Evolutionary conservation across 2,113 vertebrate genomes (phyloP).

Genomic region (Lophura nycthemera): DNA sequence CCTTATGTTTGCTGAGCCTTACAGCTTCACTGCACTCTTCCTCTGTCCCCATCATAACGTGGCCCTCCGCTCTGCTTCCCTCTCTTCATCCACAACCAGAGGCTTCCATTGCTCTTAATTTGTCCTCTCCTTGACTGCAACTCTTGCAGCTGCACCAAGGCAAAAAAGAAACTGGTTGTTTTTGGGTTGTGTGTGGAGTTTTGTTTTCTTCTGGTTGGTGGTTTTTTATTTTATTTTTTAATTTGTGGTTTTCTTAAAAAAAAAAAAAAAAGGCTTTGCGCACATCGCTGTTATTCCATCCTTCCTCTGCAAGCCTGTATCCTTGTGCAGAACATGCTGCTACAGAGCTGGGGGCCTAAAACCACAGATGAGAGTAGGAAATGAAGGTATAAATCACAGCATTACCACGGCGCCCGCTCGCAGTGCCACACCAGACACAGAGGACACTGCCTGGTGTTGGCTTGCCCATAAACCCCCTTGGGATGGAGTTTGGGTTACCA

Average conservation of each 20-base stretch:
- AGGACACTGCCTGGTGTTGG: neutral
- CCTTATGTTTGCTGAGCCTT: neutral
- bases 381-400: neutral
- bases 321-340: neutral
- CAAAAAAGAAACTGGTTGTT: neutral
- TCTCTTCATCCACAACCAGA: neutral
- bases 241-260: neutral
- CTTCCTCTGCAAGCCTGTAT: neutral
- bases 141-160: neutral
- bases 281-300: neutral
- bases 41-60: neutral
- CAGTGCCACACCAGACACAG: neutral
- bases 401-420: neutral
- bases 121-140: neutral
- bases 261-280: neutral
- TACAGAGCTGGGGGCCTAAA: neutral
- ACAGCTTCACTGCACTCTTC: neutral
- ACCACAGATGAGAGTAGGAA: constrained; percentile 23
- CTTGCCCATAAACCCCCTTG: neutral
- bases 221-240: neutral
- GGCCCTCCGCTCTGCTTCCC: neutral
- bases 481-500: neutral
- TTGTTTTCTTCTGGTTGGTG: neutral
- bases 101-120: neutral
- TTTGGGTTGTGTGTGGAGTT: neutral